Evolutionary conservation across 2,888 invertebrate species (phyloP), one percentile per base, ranked within the genome.

Genomic region (Hyposoter dolosus): DNA sequence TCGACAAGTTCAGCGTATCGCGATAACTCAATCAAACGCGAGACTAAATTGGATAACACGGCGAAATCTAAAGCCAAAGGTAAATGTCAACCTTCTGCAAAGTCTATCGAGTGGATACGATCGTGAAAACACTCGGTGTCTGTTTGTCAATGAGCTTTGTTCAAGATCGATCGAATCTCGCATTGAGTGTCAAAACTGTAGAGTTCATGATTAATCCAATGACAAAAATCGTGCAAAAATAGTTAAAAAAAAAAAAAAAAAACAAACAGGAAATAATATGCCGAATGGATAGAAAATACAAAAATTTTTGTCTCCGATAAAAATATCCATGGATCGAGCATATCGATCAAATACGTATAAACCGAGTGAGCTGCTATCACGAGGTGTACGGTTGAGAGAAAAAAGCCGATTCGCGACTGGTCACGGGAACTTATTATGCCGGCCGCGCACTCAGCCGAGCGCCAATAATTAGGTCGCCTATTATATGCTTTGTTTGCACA

Each of bases 391-490:
- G 82, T 72, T 65, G 56, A 82, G 80, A 77, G 40, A 50, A 84
- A 82, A 28, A 53, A 87, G 56, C 74, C 71, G 80, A 83, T 83
- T 78, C 78, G 85, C 76, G 84, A 76, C 84, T 83, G 76, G 69
- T 77, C 63, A 28, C 32, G 75, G 35, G 19, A 65, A 76, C 47
- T 84, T 79, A 56, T 60, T 50, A 90, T 77, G 86, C 90, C 10
- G 76, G 81, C 82, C 89, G 89, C 89, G 89, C 84, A 63, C 19
- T 65, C 68, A 50, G 69, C 85, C 80, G 88, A 87, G 87, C 79
- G 87, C 84, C 87, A 85, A 88, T 85, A 87, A 88, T 89, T 88
- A 86, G 87, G 88, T 89, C 88, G 85, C 68, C 81, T 75, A 77
- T 81, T 69, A 74, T 60, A 82, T 32, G 65, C 56, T 75, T 35